A percentile compares a stretch with the other conserved stretches of the same genome.
Evolutionary conservation across 1,140 invertebrate species (phyloP).

Genomic region (Pomacea maculata): DNA sequence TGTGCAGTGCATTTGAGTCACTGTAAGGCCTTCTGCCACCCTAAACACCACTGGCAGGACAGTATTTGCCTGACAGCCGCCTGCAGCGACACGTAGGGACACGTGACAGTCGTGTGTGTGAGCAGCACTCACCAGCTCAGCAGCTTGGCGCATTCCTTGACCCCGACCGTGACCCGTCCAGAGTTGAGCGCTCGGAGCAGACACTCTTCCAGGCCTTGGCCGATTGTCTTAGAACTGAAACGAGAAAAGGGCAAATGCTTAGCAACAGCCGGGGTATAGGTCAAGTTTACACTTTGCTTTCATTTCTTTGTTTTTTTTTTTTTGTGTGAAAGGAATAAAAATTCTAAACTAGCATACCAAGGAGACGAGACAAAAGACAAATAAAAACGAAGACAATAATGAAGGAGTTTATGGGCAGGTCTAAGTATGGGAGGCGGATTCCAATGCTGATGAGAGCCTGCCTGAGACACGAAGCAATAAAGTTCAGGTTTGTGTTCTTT

Average conservation of each 20-base stretch:
- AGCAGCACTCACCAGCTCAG: slow-evolving; percentile 25
- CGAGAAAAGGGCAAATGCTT: not conserved
- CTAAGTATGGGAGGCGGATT: too few relatives aligned
- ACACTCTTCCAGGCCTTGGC: slow-evolving; percentile 16
- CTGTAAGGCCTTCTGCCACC: not conserved
- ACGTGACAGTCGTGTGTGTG: not conserved
- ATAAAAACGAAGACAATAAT: too few relatives aligned
- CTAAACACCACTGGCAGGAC: too few relatives aligned
- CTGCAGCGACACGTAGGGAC: not conserved
- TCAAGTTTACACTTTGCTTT: too few relatives aligned
- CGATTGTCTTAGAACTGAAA: slow-evolving; percentile 20
- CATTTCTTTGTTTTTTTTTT: too few relatives aligned
- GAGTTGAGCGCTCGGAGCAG: slow-evolving; percentile 24
- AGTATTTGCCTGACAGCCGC: not conserved
- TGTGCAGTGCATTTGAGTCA: not conserved
- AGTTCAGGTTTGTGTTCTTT: too few relatives aligned
- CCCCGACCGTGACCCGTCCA: slow-evolving; percentile 24
- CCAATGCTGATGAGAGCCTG: too few relatives aligned
- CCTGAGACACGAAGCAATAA: too few relatives aligned
- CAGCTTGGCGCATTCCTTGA: slow-evolving; percentile 36
- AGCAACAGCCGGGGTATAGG: not conserved
- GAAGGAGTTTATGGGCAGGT: too few relatives aligned
- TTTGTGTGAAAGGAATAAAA: too few relatives aligned
- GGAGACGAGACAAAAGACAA: too few relatives aligned
- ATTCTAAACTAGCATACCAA: too few relatives aligned